Evolutionary conservation across 2,888 invertebrate genomes (phyloP), one percentile per base, ranked within the genome.

Genomic region (Trilocha varians): DNA sequence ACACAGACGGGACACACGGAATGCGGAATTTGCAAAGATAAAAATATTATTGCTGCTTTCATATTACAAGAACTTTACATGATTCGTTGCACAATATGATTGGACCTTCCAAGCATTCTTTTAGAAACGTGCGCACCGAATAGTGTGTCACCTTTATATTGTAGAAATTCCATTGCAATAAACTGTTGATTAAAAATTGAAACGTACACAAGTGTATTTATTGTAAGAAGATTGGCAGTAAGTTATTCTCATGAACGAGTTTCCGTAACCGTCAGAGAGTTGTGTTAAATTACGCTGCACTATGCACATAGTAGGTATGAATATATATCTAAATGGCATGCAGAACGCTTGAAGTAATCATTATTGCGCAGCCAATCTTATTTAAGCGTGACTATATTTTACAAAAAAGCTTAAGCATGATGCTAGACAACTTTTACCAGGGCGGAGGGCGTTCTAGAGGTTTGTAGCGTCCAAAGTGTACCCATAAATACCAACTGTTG

Each of bases 301-400:
- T 85, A 85, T 78, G 84, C 83, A 80, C 80, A 83, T 78, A 78
- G 73, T 73, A 80, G 77, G 84, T 72, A 85, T 84, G 83, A 79
- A 82, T 83, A 83, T 78, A 74, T 75, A 80, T 85, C 85, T 85
- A 85, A 85, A 80, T 83, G 83, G 83, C 84, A 85, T 85, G 84
- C 84, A 85, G 85, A 85, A 85, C 83, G 84, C 83, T 84, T 85
- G 85, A 83, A 84, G 82, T 85, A 83, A 84, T 85, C 84, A 85
- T 83, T 83, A 85, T 86, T 84, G 85, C 82, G 84, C 84, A 84
- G 85, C 84, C 85, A 84, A 84, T 83, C 85, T 84, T 77, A 77
- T 82, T 78, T 77, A 86, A 86, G 85, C 84, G 84, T 84, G 85
- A 83, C 85, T 85, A 85, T 85, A 83, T 77, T 84, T 79, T 85